These are phyloP conservation scores for Ptilorrhoa leucosticta DNA, from an alignment of 2,113 vertebrate genomes.

Conservation along the genomic window DNA sequence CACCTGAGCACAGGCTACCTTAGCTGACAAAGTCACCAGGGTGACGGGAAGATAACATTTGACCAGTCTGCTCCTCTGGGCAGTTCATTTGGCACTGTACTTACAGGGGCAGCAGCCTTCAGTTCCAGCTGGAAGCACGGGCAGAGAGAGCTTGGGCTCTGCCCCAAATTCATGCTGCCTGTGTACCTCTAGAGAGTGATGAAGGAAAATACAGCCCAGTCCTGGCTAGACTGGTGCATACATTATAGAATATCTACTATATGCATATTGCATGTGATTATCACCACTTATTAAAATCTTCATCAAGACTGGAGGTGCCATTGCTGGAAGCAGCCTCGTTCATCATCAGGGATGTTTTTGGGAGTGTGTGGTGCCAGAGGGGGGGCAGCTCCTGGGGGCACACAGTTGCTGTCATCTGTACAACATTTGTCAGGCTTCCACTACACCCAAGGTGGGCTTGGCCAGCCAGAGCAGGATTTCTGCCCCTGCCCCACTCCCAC, in stretches of 20 bases:
- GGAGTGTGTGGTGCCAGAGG: not conserved
- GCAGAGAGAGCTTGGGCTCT: not conserved
- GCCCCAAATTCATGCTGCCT: accelerated
- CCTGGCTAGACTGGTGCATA: not conserved
- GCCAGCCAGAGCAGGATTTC: not conserved
- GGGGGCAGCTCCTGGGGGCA: not conserved
- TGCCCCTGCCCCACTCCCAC: not conserved
- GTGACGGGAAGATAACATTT: not conserved
- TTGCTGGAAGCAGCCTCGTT: not conserved
- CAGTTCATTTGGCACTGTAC: not conserved
- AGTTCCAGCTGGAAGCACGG: not conserved
- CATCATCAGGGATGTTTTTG: not conserved
- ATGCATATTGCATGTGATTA: not conserved
- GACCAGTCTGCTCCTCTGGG: not conserved
- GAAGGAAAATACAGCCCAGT: not conserved
- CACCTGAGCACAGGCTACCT: not conserved
- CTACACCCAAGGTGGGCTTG: not conserved
- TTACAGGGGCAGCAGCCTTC: not conserved
- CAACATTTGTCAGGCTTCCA: not conserved
- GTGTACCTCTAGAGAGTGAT: not conserved
- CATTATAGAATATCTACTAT: not conserved
- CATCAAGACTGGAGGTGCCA: not conserved
- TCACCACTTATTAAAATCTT: not conserved
- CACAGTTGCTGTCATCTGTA: not conserved
- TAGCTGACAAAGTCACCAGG: not conserved